These are phyloP conservation scores for Myotis pilosus DNA, from an alignment of 2,797 vertebrate genomes.

Conservation along the genomic window DNA sequence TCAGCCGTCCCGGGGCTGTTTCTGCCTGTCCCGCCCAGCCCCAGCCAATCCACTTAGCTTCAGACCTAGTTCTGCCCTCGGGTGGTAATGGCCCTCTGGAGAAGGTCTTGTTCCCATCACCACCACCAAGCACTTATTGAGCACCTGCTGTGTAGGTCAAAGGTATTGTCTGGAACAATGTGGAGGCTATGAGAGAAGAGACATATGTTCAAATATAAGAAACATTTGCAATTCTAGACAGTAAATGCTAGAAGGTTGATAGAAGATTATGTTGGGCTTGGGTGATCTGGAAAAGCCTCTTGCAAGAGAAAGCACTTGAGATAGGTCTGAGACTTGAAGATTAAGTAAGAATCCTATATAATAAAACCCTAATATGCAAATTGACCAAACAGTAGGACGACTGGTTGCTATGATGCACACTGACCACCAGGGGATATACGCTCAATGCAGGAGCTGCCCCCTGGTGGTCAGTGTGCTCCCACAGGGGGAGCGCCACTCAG, in stretches of 20 bases:
- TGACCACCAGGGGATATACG: no score
- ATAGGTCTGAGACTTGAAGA: background rate
- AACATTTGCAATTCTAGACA: background rate
- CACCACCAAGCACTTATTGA: background rate
- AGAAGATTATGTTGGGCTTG: background rate
- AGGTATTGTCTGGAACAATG: background rate
- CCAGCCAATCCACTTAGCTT: background rate
- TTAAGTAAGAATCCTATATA: no score
- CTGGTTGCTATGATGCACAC: no score
- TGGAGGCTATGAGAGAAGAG: background rate
- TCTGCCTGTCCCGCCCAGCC: background rate
- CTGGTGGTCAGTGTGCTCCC: no score
- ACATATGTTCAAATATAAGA: background rate
- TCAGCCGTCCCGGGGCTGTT: background rate
- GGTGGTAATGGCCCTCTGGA: background rate
- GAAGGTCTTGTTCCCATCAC: background rate
- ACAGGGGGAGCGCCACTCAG: no score
- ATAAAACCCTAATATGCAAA: no score
- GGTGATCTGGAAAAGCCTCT: background rate
- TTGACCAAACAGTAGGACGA: no score
- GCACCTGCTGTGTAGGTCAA: background rate
- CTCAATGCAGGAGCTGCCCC: no score
- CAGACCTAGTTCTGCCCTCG: background rate
- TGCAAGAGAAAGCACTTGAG: background rate
- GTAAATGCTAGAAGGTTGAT: background rate